phyloP scores from a whole-genome alignment of 1,140 invertebrate species.

The Bombus vancouverensis region DNA sequence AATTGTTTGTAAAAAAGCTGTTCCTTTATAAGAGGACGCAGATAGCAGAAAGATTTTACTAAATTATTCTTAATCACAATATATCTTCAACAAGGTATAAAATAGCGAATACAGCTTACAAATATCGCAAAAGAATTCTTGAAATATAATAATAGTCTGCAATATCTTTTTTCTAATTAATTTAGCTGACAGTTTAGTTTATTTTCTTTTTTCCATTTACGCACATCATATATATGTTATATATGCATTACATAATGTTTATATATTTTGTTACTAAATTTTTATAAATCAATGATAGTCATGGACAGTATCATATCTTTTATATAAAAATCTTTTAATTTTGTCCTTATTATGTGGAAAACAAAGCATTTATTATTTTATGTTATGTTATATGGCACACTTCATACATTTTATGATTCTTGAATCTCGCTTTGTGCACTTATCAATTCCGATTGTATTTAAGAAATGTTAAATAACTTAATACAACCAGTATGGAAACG shows the following conservation, averaged over 20 bases:
- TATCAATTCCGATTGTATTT: slow-evolving; percentile 41
- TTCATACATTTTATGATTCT: slow-evolving; percentile 29
- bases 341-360: slow-evolving; percentile 18
- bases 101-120: slow-evolving; percentile 46
- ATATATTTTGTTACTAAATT: not conserved
- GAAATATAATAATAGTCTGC: slow-evolving; percentile 12
- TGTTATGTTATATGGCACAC: slow-evolving; percentile 45
- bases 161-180: slow-evolving; percentile 9
- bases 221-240: slow-evolving; percentile 14
- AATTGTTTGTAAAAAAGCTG: slow-evolving; percentile 32
- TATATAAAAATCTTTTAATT: slow-evolving; percentile 13
- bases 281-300: slow-evolving; percentile 12
- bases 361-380: slow-evolving; percentile 22
- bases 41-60: slow-evolving; percentile 17
- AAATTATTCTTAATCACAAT: slow-evolving; percentile 42
- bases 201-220: not conserved
- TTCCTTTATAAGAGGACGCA: slow-evolving; percentile 23
- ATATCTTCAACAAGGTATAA: slow-evolving; percentile 45
- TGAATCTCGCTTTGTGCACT: slow-evolving; percentile 36
- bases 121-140: slow-evolving; percentile 42
- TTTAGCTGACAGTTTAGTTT: not conserved
- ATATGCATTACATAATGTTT: slow-evolving; percentile 23
- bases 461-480: not conserved
- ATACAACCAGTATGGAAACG: slow-evolving; percentile 10
- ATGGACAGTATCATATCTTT: not conserved